A percentile compares a stretch with the other conserved stretches of the same genome.
Conservation (phyloP, 2,797 vertebrate species). For the Cetoscarus ocellatus region DNA sequence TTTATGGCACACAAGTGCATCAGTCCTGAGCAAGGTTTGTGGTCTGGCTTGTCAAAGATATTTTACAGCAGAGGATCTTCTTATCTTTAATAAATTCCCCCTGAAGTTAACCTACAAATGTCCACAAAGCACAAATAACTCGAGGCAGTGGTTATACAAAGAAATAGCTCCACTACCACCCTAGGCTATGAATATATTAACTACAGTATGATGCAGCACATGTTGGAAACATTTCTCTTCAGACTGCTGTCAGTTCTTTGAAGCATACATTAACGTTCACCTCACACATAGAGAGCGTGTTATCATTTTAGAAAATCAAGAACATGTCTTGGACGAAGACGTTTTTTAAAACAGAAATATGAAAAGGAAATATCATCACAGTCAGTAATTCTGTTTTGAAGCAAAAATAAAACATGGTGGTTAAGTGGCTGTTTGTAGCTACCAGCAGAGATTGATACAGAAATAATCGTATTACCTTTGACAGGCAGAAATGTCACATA, state of each 20-base stretch:
- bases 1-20: slow-evolving; percentile 8
- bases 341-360: slow-evolving; percentile 13
- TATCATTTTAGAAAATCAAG: slow-evolving; percentile 9
- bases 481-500: slow-evolving; percentile 24
- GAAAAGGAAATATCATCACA: neutral
- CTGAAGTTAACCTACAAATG: slow-evolving; percentile 34
- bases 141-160: slow-evolving; percentile 17
- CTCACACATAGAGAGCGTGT: neutral
- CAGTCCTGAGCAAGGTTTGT: slow-evolving; percentile 19
- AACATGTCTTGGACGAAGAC: neutral
- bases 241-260: slow-evolving; percentile 15
- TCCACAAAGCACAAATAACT: slow-evolving; percentile 13
- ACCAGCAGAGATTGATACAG: slow-evolving; percentile 25
- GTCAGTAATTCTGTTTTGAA: slow-evolving; percentile 2
- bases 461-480: slow-evolving; percentile 13
- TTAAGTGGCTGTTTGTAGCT: slow-evolving; percentile 27
- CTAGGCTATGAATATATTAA: slow-evolving; percentile 30
- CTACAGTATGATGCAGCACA: slow-evolving; percentile 12
- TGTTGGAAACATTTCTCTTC: slow-evolving; percentile 13
- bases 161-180: slow-evolving; percentile 4
- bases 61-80: slow-evolving; percentile 24
- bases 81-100: slow-evolving; percentile 33
- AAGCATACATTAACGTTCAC: slow-evolving; percentile 16
- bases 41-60: slow-evolving; percentile 24
- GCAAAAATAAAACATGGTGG: no score